Conservation (phyloP, 2,113 vertebrate species). For the Tupaia chinensis region DNA sequence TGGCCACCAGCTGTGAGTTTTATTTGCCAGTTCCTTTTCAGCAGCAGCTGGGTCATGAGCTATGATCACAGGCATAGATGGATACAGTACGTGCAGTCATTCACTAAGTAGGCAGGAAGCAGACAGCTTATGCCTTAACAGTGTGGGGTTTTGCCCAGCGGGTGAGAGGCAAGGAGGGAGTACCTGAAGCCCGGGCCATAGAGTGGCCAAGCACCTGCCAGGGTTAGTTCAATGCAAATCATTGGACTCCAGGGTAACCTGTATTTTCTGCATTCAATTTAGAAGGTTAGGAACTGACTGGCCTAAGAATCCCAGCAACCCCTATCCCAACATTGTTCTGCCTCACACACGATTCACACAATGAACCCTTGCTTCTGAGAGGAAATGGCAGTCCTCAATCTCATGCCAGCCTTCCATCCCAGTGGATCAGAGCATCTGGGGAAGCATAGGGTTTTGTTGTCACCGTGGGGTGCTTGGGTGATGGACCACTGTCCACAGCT, state of each 20-base stretch:
- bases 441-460: background rate
- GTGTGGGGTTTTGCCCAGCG: background rate
- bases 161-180: background rate
- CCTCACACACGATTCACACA: background rate
- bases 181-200: background rate
- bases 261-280: background rate
- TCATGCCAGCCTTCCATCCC: background rate
- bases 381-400: background rate
- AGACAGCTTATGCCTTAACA: slow-evolving; percentile 30
- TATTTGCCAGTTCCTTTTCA: slow-evolving; percentile 46
- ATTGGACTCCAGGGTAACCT: background rate
- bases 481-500: background rate
- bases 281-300: background rate
- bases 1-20: slow-evolving; percentile 56
- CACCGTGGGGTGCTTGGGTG: background rate
- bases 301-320: background rate
- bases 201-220: slow-evolving; percentile 19
- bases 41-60: background rate
- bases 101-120: slow-evolving; percentile 7
- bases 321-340: background rate
- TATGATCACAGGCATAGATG: slow-evolving; percentile 3
- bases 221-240: background rate
- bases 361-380: background rate
- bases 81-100: background rate
- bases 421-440: background rate